Percentiles rank a stretch among this genome's conserved stretches.
Evolutionary conservation across 2,888 invertebrate genomes (phyloP).

Genomic region (Caenorhabditis afra): DNA sequence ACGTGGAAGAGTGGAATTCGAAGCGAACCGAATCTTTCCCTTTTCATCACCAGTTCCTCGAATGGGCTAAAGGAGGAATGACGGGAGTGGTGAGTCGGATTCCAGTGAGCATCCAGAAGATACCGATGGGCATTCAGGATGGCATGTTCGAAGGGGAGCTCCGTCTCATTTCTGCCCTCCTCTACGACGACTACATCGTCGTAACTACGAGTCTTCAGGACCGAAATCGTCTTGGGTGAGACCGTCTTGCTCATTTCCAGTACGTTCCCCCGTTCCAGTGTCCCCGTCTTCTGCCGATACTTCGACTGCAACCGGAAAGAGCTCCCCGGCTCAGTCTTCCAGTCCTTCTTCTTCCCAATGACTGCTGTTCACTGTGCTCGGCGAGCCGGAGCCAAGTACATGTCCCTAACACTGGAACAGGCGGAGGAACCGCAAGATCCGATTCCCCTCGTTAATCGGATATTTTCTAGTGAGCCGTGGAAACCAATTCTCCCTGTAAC

Average conservation of each 20-base stretch:
- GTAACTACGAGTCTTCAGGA: background rate
- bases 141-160: background rate
- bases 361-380: conserved; percentile 4
- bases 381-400: conserved; percentile 4
- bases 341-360: conserved; percentile 1
- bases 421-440: background rate
- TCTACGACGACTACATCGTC: conserved; percentile 6
- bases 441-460: background rate
- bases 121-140: background rate
- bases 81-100: background rate
- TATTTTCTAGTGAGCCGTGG: background rate
- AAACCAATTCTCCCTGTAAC: background rate
- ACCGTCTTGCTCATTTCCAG: no score
- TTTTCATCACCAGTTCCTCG: no score
- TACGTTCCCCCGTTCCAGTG: background rate
- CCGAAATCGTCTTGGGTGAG: background rate
- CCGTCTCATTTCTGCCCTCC: background rate
- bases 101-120: background rate
- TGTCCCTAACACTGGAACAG: background rate
- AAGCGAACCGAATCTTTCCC: background rate
- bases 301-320: conserved; percentile 2
- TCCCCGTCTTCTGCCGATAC: background rate
- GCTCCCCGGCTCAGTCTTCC: background rate
- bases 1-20: background rate
- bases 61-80: background rate